These are phyloP conservation scores for Icerya purchasi DNA, from an alignment of 2,888 invertebrate genomes.

Conservation along the genomic window DNA sequence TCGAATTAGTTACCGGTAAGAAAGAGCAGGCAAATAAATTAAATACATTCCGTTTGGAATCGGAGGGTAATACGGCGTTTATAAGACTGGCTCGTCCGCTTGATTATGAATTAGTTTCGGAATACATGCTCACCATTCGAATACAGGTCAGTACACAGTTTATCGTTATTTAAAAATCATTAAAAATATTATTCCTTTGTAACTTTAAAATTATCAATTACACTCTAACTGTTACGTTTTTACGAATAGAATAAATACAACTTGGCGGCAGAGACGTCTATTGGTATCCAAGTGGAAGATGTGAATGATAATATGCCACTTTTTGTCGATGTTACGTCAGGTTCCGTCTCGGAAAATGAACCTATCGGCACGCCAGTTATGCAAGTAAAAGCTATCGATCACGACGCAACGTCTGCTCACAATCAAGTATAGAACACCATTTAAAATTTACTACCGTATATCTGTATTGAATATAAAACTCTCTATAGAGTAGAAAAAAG, in stretches of 20 bases:
- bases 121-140: constrained; percentile 62
- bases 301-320: constrained; percentile 78
- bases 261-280: constrained; percentile 53
- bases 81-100: constrained; percentile 53
- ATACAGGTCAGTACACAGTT: constrained; percentile 46
- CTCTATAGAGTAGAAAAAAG: no score
- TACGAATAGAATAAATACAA: constrained; percentile 58
- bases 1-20: constrained; percentile 57
- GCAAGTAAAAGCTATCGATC: constrained; percentile 68
- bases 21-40: constrained; percentile 69
- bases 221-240: not conserved
- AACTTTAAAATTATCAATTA: not conserved
- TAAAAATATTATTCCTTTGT: no score
- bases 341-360: constrained; percentile 69
- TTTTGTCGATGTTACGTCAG: constrained; percentile 59
- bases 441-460: no score
- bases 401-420: constrained; percentile 60
- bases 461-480: no score
- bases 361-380: constrained; percentile 61
- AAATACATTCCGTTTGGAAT: constrained; percentile 41
- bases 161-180: constrained; percentile 15
- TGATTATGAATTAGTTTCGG: constrained; percentile 65
- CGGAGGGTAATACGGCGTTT: constrained; percentile 44
- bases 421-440: no score
- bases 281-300: constrained; percentile 59